phyloP scores from a whole-genome alignment of 2,113 vertebrate genomes.

The Agelaius tricolor region DNA sequence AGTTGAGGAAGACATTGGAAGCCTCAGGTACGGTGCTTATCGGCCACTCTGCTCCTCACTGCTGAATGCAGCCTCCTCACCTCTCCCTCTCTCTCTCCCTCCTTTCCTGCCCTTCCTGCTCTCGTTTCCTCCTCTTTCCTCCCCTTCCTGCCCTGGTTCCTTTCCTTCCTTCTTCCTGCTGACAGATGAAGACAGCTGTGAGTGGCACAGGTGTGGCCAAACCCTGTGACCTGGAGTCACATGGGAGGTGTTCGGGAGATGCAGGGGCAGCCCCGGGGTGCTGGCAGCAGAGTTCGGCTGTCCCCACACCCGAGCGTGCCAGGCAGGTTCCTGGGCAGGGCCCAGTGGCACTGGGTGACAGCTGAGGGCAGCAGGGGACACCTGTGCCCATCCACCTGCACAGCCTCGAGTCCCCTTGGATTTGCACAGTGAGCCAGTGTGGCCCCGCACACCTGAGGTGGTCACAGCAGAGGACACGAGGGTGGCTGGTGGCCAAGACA shows the following conservation, averaged over 20 bases:
- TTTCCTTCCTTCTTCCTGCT: neutral
- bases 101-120: neutral
- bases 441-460: neutral
- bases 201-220: neutral
- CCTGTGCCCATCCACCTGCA: neutral
- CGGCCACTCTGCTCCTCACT: neutral
- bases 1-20: neutral
- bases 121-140: neutral
- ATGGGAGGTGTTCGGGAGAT: neutral
- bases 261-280: neutral
- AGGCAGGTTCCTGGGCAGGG: neutral
- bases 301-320: accelerated
- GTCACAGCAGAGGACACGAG: neutral
- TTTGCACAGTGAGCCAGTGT: neutral
- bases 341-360: neutral
- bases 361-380: neutral
- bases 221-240: neutral
- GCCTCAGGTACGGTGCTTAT: neutral
- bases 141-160: neutral
- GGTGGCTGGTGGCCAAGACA: neutral
- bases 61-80: neutral
- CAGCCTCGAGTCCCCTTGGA: neutral
- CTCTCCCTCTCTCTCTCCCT: neutral
- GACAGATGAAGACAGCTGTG: neutral
- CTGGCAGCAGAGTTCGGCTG: neutral